Percentiles rank a stretch among this genome's conserved stretches.
phyloP scores from a whole-genome alignment of 2,113 vertebrate species.

The Delphinapterus leucas region DNA sequence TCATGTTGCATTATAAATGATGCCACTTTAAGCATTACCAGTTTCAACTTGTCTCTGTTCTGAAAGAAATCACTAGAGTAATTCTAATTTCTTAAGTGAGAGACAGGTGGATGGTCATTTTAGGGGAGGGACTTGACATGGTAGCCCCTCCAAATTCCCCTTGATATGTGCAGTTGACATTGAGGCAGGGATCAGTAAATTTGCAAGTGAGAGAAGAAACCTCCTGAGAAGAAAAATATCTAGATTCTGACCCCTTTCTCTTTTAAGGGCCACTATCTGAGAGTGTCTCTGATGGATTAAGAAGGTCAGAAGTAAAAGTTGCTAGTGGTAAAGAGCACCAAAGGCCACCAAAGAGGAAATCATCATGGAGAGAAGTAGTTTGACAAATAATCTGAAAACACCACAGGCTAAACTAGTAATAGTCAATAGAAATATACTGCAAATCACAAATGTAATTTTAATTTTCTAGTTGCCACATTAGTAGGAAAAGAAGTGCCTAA shows the following conservation, averaged over 20 bases:
- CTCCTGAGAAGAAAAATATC: not conserved
- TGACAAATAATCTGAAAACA: not conserved
- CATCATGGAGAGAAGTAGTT: not conserved
- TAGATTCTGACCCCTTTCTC: not conserved
- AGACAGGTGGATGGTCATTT: not conserved
- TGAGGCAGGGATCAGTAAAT: not conserved
- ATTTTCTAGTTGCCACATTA: not conserved
- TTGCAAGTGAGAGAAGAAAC: not conserved
- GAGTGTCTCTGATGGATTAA: not conserved
- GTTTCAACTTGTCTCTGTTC: not conserved
- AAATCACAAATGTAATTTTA: not conserved
- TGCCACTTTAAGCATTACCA: not conserved
- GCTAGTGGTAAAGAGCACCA: not conserved
- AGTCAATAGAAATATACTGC: not conserved
- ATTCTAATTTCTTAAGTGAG: not conserved
- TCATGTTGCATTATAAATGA: not conserved
- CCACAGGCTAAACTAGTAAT: not conserved
- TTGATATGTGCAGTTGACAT: not conserved
- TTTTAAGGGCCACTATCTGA: not conserved
- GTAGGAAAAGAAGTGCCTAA: not conserved
- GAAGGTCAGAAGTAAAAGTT: not conserved
- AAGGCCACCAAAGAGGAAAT: not conserved
- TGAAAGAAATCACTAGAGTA: not conserved
- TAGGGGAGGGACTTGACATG: not conserved
- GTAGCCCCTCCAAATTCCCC: accelerated